A percentile compares a stretch with the other conserved stretches of the same genome.
Evolutionary conservation across 2,113 vertebrate species (phyloP).

Genomic region (Ursus arctos): DNA sequence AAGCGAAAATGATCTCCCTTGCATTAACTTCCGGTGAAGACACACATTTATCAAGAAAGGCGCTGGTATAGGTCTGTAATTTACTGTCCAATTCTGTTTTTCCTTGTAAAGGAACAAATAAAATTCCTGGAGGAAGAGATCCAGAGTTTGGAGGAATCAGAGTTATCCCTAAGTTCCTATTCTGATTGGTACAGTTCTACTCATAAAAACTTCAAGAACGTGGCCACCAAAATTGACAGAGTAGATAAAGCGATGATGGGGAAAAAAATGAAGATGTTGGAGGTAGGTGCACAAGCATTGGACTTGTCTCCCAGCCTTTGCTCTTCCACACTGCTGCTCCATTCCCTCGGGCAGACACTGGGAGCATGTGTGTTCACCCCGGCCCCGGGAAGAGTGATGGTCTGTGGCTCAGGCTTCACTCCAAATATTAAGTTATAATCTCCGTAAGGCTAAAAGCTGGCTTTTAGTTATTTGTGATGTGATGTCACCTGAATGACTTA

Average conservation of each 20-base stretch:
- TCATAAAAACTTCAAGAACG: constrained; percentile 90
- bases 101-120: constrained; percentile 91
- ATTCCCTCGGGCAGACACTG: accelerated
- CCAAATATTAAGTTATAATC: not conserved
- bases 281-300: constrained; percentile 88
- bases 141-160: constrained; percentile 93
- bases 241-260: constrained; percentile 93
- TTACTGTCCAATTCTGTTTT: not conserved
- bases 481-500: not conserved
- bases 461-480: not conserved
- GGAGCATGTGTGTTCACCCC: accelerated
- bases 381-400: accelerated
- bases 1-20: not conserved
- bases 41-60: accelerated
- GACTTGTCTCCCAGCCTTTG: not conserved
- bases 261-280: constrained; percentile 94
- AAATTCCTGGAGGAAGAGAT: constrained; percentile 96
- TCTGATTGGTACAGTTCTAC: constrained; percentile 93
- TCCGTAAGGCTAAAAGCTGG: not conserved
- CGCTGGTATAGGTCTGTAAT: not conserved
- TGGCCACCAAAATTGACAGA: constrained; percentile 88
- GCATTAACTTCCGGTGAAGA: not conserved
- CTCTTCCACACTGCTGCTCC: not conserved
- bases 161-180: constrained; percentile 91
- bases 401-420: not conserved